phyloP scores from a whole-genome alignment of 2,797 vertebrate species.

The Gallinago solitaria region DNA sequence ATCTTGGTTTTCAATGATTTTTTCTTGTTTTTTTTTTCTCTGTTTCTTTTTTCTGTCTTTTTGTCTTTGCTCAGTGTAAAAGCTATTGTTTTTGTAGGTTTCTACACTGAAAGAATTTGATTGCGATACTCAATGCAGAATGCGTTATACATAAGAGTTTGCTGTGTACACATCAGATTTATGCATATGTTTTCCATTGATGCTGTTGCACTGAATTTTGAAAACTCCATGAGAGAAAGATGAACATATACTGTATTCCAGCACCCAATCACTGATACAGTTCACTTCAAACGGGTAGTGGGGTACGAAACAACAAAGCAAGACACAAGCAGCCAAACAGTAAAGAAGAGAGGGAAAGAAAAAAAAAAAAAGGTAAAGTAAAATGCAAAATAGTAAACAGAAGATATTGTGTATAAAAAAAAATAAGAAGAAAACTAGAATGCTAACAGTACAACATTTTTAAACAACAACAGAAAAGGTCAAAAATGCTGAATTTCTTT shows the following conservation, averaged over 20 bases:
- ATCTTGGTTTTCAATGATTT: neutral
- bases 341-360: neutral
- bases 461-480: neutral
- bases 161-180: neutral
- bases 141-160: neutral
- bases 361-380: neutral
- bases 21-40: neutral
- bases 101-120: neutral
- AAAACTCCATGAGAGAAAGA: neutral
- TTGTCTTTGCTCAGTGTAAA: neutral
- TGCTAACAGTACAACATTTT: neutral
- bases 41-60: neutral
- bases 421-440: neutral
- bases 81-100: neutral
- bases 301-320: neutral
- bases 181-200: neutral
- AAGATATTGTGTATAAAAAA: neutral
- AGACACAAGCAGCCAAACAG: neutral
- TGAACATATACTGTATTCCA: neutral
- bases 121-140: neutral
- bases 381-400: neutral
- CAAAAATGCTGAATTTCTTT: neutral
- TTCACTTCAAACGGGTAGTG: neutral
- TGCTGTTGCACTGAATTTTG: neutral
- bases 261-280: neutral